A percentile compares a stretch with the other conserved stretches of the same genome.
These are phyloP conservation scores for Drosophila willistoni DNA, from an alignment of 1,140 invertebrate species.

Conservation along the genomic window DNA sequence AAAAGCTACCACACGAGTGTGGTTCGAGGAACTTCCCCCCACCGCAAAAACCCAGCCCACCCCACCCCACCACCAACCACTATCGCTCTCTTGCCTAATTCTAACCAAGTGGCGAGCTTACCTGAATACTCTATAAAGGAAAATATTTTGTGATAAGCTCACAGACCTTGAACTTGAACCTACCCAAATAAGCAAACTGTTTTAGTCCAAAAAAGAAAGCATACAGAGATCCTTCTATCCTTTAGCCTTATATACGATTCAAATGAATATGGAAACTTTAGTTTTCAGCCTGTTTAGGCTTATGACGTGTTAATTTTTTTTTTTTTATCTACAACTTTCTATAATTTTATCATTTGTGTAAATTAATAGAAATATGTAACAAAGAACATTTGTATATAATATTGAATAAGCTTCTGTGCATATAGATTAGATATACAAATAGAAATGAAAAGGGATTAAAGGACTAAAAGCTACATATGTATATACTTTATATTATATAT, in stretches of 20 bases:
- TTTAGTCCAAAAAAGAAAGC: not conserved
- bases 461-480: too few species aligned
- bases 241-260: not conserved
- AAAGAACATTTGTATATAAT: too few species aligned
- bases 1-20: constrained; percentile 25
- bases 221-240: not conserved
- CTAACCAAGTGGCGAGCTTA: not conserved
- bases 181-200: not conserved
- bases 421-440: too few species aligned
- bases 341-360: not conserved
- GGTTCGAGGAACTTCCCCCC: too few species aligned
- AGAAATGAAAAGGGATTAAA: too few species aligned
- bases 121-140: not conserved
- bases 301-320: not conserved
- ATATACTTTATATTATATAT: too few species aligned
- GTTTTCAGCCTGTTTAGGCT: not conserved
- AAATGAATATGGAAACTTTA: too few species aligned
- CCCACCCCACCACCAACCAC: not conserved
- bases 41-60: not conserved
- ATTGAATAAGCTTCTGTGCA: too few species aligned
- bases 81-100: not conserved
- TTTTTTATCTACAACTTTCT: not conserved
- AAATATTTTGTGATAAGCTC: not conserved
- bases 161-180: constrained; percentile 1
- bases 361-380: not conserved